Percentiles rank a stretch among this genome's conserved stretches.
These are phyloP conservation scores for Zygaena filipendulae DNA, from an alignment of 2,888 invertebrate species.

Conservation along the genomic window DNA sequence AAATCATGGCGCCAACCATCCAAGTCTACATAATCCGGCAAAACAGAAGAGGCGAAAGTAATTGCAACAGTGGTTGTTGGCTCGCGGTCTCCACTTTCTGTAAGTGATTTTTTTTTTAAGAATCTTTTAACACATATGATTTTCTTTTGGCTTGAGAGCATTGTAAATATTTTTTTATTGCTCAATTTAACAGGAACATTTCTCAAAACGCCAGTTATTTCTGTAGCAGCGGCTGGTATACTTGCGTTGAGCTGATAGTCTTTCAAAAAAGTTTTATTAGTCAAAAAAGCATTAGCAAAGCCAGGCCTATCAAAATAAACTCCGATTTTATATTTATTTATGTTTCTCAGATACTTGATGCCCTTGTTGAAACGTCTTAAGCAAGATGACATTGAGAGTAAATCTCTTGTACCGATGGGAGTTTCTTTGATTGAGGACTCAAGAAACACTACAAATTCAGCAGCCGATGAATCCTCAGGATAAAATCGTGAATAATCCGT, in stretches of 20 bases:
- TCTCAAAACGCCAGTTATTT: slow-evolving; percentile 2
- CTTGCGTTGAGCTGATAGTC: background rate
- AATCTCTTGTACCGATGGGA: slow-evolving; percentile 4
- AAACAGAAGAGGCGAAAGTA: slow-evolving; percentile 2
- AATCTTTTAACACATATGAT: slow-evolving; percentile 4
- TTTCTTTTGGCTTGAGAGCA: slow-evolving; percentile 3
- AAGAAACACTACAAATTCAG: slow-evolving; percentile 5
- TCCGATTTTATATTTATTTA: slow-evolving; percentile 7
- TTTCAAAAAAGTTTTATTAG: slow-evolving; percentile 2
- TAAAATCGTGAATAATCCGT: no score
- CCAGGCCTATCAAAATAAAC: slow-evolving; percentile 4
- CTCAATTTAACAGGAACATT: slow-evolving; percentile 3
- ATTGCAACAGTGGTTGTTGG: background rate
- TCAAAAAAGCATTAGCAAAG: slow-evolving; percentile 2
- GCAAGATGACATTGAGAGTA: slow-evolving; percentile 2
- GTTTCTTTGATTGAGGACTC: slow-evolving; percentile 2
- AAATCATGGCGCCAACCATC: slow-evolving; percentile 5
- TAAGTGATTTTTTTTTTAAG: slow-evolving; percentile 3
- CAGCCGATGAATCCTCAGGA: slow-evolving; percentile 2
- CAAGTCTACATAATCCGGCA: slow-evolving; percentile 8
- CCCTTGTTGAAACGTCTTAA: slow-evolving; percentile 6
- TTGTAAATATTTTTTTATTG: slow-evolving; percentile 4
- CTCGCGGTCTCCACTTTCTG: no score
- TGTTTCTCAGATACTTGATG: slow-evolving; percentile 4
- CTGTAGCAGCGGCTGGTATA: no score